Base-by-base conservation (phyloP, 2,797 vertebrate genomes). In the Enteromius fasciolatus region DNA sequence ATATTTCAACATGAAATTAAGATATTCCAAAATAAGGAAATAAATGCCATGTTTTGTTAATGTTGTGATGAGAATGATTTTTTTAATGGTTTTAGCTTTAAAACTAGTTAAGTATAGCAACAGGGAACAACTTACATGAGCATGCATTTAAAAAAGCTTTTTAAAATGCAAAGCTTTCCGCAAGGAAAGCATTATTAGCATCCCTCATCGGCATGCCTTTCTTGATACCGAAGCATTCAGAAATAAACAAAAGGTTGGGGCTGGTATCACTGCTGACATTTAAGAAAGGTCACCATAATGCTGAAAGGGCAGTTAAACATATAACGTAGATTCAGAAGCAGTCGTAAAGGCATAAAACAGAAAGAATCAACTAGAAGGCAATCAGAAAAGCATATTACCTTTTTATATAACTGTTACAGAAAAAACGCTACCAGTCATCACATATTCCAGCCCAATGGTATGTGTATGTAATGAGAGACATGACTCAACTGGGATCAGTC, bases 241-340 rank as follows among this genome's bases (percentile, higher is more conserved):
- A 76, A 41, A 57, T 59, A 76, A 59, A 76, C 73, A 41, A 78
- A 78, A 78, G 59, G 76, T 48, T 48, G 41, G 48, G 11, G 41
- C 11, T 77, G 18, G 41, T 36, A 10, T 66, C 76, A 64, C 44
- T 50, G 61, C 76, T 78, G 76, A 66, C 76, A 78, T 78, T 78
- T 78, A 63, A 78, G 23, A 78, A 78, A 78, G 76, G 76, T 78
- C 63, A 68, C 28, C 14, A 3, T 52, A 28, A 52, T 68, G 63
- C 46, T 68, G 63, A 68, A 68, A 78, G 76, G 76, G 28, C 76
- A 68, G 63, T 78, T 52, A 67, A 78, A 67, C 76, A 78, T 48
- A 52, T 54, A 68, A 39, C 12, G 9, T 12, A 41, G 31, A 39
- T 68, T 78, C 63, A 52, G 76, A 36, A 39, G 28, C 63, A 48